These are phyloP conservation scores for Stigmatopora argus DNA, from an alignment of 2,113 vertebrate species.

Conservation along the genomic window DNA sequence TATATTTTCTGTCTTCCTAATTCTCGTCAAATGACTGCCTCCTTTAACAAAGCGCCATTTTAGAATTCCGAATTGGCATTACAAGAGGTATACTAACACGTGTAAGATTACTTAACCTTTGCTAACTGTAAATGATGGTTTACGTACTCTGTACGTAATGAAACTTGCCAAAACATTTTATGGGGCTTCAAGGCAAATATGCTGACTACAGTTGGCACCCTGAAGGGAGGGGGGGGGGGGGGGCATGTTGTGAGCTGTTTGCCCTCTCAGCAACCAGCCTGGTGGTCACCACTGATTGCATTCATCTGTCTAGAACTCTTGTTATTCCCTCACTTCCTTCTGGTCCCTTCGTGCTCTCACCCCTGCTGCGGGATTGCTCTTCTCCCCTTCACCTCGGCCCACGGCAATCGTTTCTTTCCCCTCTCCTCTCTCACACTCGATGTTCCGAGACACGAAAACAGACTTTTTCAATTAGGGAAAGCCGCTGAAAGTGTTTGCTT, in stretches of 20 bases:
- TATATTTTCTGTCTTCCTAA: no score
- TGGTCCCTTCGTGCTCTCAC: slow-evolving; percentile 4
- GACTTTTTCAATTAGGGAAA: slow-evolving; percentile 71
- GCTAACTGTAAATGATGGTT: background rate
- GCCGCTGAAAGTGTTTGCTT: slow-evolving; percentile 52
- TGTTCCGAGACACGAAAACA: slow-evolving; percentile 55
- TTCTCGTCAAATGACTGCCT: background rate
- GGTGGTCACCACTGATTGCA: slow-evolving; percentile 54
- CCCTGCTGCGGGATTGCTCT: slow-evolving; percentile 23
- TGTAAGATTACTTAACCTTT: background rate
- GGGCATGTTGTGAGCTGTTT: slow-evolving; percentile 51
- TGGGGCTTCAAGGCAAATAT: slow-evolving; percentile 36
- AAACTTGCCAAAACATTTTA: slow-evolving; percentile 31
- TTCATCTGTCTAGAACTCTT: slow-evolving; percentile 35
- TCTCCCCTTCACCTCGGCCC: slow-evolving; percentile 30
- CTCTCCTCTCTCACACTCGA: slow-evolving; percentile 12
- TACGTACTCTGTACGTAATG: slow-evolving; percentile 17
- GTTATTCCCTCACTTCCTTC: slow-evolving; percentile 24
- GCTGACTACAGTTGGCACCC: slow-evolving; percentile 72
- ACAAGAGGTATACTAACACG: no score
- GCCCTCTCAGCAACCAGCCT: slow-evolving; percentile 48
- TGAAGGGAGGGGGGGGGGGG: slow-evolving; percentile 66
- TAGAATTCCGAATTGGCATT: no score
- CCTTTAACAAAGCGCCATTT: background rate
- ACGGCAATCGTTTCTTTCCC: slow-evolving; percentile 4